Percentiles rank a stretch among this genome's conserved stretches.
These are phyloP conservation scores for Poecilia picta DNA, from an alignment of 2,797 vertebrate genomes.

Conservation along the genomic window DNA sequence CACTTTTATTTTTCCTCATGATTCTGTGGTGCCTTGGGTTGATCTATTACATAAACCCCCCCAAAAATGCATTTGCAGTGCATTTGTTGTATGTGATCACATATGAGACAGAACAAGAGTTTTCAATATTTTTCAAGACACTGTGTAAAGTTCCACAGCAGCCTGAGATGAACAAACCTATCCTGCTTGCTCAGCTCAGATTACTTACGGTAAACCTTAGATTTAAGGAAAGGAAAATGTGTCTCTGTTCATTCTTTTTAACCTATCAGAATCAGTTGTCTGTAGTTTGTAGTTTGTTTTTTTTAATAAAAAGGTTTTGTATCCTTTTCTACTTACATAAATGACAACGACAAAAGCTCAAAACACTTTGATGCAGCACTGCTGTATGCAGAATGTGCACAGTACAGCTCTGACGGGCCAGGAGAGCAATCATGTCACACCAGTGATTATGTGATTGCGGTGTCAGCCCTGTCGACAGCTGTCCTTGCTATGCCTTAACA, in stretches of 20 bases:
- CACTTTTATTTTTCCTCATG: not conserved
- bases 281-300: not conserved
- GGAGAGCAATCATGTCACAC: constrained; percentile 44
- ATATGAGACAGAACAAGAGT: not conserved
- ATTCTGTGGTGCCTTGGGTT: not conserved
- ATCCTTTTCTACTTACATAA: not conserved
- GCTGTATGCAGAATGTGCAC: constrained; percentile 20
- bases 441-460: constrained; percentile 62
- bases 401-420: constrained; percentile 34
- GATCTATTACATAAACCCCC: not conserved
- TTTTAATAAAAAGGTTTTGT: not conserved
- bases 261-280: not conserved
- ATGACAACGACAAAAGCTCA: not conserved
- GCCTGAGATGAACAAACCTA: too few relatives aligned
- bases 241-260: not conserved
- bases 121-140: not conserved
- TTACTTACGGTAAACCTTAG: not conserved
- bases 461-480: constrained; percentile 53
- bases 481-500: constrained; percentile 47
- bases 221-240: not conserved
- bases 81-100: not conserved
- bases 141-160: not conserved
- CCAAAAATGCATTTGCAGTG: not conserved
- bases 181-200: not conserved
- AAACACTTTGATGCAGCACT: constrained; percentile 18